Conservation (phyloP, 2,113 vertebrate genomes). For the Phyllopteryx taeniolatus region DNA sequence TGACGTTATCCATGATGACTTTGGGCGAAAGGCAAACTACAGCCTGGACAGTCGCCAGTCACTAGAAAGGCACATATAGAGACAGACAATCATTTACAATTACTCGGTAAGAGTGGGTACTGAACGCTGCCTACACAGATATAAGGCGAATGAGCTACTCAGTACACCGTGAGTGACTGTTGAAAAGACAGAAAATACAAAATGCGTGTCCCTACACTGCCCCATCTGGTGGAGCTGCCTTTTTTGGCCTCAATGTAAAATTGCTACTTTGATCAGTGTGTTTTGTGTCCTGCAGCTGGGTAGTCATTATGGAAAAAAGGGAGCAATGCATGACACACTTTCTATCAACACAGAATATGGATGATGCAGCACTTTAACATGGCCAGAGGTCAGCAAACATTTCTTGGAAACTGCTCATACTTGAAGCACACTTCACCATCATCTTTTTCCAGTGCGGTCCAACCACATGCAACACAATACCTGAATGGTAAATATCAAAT, state of each 20-base stretch:
- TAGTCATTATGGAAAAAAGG: slow-evolving; percentile 41
- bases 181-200: neutral
- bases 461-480: slow-evolving; percentile 25
- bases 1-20: no score
- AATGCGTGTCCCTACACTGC: neutral
- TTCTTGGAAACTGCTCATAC: slow-evolving; percentile 35
- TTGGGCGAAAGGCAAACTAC: no score
- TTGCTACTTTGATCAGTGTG: slow-evolving; percentile 48
- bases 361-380: slow-evolving; percentile 24
- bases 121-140: no score
- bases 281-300: slow-evolving; percentile 42
- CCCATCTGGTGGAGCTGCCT: neutral
- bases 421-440: slow-evolving; percentile 9
- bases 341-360: slow-evolving; percentile 49
- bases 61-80: neutral
- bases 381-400: slow-evolving; percentile 17
- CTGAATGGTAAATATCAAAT: slow-evolving; percentile 13
- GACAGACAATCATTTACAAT: neutral
- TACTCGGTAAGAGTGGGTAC: no score
- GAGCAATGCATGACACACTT: slow-evolving; percentile 44
- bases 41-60: no score
- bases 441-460: neutral
- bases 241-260: slow-evolving; percentile 13
- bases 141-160: no score
- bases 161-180: neutral